Percentiles rank a stretch among this genome's conserved stretches.
phyloP scores from a whole-genome alignment of 2,888 invertebrate species.

The Bombylius discolor region DNA sequence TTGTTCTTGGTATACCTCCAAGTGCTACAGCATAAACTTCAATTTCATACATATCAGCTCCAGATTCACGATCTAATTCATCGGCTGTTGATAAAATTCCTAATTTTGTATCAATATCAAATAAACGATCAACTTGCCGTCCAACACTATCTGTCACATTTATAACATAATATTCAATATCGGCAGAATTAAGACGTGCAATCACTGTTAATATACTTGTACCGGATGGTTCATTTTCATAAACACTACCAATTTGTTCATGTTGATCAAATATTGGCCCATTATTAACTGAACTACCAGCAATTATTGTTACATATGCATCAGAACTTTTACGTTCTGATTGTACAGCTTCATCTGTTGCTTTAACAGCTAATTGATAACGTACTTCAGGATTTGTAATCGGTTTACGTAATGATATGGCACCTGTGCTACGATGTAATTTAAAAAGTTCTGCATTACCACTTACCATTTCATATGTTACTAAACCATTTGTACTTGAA shows the following conservation, averaged over 20 bases:
- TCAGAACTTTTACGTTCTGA: slow-evolving; percentile 78
- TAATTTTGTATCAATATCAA: slow-evolving; percentile 78
- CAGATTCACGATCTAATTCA: slow-evolving; percentile 70
- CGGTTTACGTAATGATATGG: slow-evolving; percentile 50
- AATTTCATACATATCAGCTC: slow-evolving; percentile 68
- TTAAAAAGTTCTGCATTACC: slow-evolving; percentile 67
- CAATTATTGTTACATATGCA: slow-evolving; percentile 71
- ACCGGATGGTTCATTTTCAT: slow-evolving; percentile 80
- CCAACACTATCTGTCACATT: slow-evolving; percentile 60
- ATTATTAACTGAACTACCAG: slow-evolving; percentile 38
- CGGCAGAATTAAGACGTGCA: slow-evolving; percentile 51
- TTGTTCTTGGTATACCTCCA: slow-evolving; percentile 57
- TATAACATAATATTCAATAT: slow-evolving; percentile 83
- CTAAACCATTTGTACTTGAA: slow-evolving; percentile 80
- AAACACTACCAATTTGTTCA: slow-evolving; percentile 61
- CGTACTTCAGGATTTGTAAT: slow-evolving; percentile 52
- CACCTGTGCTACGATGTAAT: slow-evolving; percentile 68
- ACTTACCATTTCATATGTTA: slow-evolving; percentile 76
- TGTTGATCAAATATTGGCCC: slow-evolving; percentile 48
- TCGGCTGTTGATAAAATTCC: slow-evolving; percentile 80
- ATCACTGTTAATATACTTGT: slow-evolving; percentile 71
- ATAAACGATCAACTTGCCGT: slow-evolving; percentile 72
- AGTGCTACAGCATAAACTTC: slow-evolving; percentile 74
- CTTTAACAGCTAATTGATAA: slow-evolving; percentile 73
- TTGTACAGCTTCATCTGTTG: slow-evolving; percentile 84